A percentile compares a stretch with the other conserved stretches of the same genome.
Conservation (phyloP, 2,888 invertebrate species). For the Tetragnatha montana region DNA sequence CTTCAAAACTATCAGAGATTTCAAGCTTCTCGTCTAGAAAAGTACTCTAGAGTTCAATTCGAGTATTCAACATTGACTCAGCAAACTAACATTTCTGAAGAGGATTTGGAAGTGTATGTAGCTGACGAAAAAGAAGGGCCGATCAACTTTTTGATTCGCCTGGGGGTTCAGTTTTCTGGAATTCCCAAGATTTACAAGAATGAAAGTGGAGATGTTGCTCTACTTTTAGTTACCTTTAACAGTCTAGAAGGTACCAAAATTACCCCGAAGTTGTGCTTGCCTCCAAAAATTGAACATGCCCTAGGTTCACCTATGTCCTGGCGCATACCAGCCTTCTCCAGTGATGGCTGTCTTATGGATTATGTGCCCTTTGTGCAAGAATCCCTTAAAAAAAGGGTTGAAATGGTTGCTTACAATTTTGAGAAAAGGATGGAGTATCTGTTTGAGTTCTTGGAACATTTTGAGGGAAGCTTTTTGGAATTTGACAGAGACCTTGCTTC, state of each 20-base stretch:
- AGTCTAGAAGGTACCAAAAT: constrained; percentile 64
- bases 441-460: constrained; percentile 55
- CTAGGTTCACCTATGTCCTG: constrained; percentile 57
- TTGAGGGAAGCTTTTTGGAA: constrained; percentile 59
- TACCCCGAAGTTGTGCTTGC: constrained; percentile 59
- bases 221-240: constrained; percentile 59
- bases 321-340: constrained; percentile 57
- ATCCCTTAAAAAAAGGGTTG: constrained; percentile 59
- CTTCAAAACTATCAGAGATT: constrained; percentile 44
- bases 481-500: constrained; percentile 60
- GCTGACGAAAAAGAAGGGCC: constrained; percentile 62
- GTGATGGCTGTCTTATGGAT: constrained; percentile 66
- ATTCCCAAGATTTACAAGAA: constrained; percentile 58
- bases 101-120: constrained; percentile 62
- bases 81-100: constrained; percentile 55
- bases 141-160: constrained; percentile 53
- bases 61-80: constrained; percentile 63
- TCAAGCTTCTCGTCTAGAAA: constrained; percentile 57
- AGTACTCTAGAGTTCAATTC: constrained; percentile 65
- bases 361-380: constrained; percentile 66
- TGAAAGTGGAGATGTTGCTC: constrained; percentile 49
- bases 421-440: constrained; percentile 63
- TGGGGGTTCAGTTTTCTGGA: constrained; percentile 50
- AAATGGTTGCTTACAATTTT: constrained; percentile 54
- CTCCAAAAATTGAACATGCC: constrained; percentile 62